phyloP scores from a whole-genome alignment of 1,140 invertebrate genomes.

The Marisa cornuarietis region DNA sequence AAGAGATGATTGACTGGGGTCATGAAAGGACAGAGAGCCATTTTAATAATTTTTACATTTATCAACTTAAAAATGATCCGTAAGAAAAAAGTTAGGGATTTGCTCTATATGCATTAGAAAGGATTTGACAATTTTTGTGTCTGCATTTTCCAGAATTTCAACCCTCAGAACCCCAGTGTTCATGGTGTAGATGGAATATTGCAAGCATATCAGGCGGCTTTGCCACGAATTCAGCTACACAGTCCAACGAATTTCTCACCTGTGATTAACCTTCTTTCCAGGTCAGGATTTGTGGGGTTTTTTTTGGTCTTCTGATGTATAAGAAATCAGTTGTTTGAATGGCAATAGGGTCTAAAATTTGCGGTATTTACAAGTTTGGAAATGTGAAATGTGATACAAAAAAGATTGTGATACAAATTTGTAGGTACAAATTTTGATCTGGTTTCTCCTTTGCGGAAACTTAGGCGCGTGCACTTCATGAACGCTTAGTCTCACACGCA shows the following conservation, averaged over 20 bases:
- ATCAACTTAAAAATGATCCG: no score
- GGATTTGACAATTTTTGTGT: not conserved
- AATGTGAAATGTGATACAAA: not conserved
- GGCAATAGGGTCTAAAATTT: not conserved
- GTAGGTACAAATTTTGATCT: not conserved
- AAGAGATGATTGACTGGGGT: no score
- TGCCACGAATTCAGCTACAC: constrained; percentile 71
- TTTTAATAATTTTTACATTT: no score
- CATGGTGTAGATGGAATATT: constrained; percentile 67
- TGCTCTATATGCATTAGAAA: no score
- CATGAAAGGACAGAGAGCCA: no score
- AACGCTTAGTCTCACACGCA: no score
- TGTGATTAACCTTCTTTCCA: constrained; percentile 70
- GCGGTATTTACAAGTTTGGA: not conserved
- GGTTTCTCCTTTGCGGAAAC: not conserved
- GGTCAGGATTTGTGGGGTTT: constrained; percentile 57
- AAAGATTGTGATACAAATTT: not conserved
- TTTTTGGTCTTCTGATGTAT: not conserved
- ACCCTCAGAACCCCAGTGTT: constrained; percentile 56
- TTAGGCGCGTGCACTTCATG: not conserved
- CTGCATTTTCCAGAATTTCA: constrained; percentile 52
- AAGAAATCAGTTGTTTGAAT: not conserved
- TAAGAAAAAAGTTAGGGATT: no score
- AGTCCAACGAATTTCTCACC: constrained; percentile 77
- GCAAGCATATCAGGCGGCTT: constrained; percentile 61